Evolutionary conservation across 2,113 vertebrate genomes (phyloP), one percentile per base, ranked within the genome.

Genomic region (Arvicanthis niloticus): DNA sequence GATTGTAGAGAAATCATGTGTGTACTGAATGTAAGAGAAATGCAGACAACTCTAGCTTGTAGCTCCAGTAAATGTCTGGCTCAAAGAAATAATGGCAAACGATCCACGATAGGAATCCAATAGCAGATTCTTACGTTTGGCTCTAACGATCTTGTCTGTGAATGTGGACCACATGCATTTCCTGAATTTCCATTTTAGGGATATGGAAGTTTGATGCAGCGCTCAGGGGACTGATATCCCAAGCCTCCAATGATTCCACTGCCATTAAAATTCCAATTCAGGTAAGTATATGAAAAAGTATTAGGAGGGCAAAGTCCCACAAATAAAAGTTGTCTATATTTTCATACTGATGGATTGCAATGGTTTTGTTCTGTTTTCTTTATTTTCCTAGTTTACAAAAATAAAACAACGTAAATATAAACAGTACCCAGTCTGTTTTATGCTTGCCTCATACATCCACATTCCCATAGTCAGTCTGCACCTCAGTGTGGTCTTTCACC

Each of bases 331-430:
- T 91, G 86, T 67, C 68, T 72, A 0, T 62, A 45, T 42, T 34
- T 81, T 72, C 91, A 1, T 56, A 82, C 37, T 42, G 7, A 62
- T 9, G 68, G 19, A 92, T 34, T 88, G 60, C 21, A 26, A 80
- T 16, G 90, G 45, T 42, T 91, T 88, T 86, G 24, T 88, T 93
- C 29, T 85, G 48, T 85, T 91, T 82, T 67, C 82, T 68, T 1
- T 89, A 93, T 95, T 93, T 94, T 92, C 45, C 29, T 86, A 91
- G 53, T 91, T 94, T 94, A 82, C 29, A 80, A 84, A 26, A 84
- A 53, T 45, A 15, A 87, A 42, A 67, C 31, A 75, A 65, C 3
- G 53, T 29, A 62, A 65, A 72, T 37, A 70, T 34, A 60, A 84
- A 80, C n/a, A 80, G 76, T 37, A 84, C 0, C 65, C 19, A 94